Evolutionary conservation across 1,140 invertebrate genomes (phyloP).

Genomic region (Leptinotarsa defecta): DNA sequence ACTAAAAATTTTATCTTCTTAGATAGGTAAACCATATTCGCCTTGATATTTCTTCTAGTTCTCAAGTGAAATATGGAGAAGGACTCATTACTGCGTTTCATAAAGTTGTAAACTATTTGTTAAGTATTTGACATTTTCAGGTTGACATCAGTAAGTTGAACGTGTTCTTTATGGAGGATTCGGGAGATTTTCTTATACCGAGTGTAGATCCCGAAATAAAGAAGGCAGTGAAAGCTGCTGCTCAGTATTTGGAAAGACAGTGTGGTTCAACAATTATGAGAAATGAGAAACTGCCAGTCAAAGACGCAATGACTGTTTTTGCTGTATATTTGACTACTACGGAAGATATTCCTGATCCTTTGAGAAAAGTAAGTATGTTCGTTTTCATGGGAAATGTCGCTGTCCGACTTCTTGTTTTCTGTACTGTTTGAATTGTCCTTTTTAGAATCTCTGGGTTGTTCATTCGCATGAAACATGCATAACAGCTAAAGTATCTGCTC

Average conservation of each 20-base stretch:
- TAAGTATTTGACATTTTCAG: not conserved
- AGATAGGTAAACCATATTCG: too few species aligned
- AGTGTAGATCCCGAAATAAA: not conserved
- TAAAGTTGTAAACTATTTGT: too few species aligned
- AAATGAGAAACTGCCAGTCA: not conserved
- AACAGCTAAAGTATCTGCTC: too few species aligned
- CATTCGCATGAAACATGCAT: too few species aligned
- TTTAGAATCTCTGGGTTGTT: too few species aligned
- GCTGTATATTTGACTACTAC: not conserved
- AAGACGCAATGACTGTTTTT: constrained; percentile 5
- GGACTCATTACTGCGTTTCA: too few species aligned
- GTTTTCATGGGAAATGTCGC: not conserved
- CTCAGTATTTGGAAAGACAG: not conserved
- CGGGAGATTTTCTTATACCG: not conserved
- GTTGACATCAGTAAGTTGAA: not conserved
- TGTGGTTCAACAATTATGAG: not conserved
- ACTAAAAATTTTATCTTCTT: too few species aligned
- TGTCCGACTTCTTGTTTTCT: too few species aligned
- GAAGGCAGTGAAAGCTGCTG: not conserved
- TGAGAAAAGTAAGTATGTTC: not conserved
- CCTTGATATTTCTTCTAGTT: too few species aligned
- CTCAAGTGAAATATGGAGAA: too few species aligned
- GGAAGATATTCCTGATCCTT: not conserved
- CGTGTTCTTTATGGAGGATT: not conserved
- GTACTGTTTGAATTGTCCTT: too few species aligned